Percentiles rank a stretch among this genome's conserved stretches.
These are phyloP conservation scores for Mimachlamys varia DNA, from an alignment of 2,888 invertebrate genomes.

Conservation along the genomic window DNA sequence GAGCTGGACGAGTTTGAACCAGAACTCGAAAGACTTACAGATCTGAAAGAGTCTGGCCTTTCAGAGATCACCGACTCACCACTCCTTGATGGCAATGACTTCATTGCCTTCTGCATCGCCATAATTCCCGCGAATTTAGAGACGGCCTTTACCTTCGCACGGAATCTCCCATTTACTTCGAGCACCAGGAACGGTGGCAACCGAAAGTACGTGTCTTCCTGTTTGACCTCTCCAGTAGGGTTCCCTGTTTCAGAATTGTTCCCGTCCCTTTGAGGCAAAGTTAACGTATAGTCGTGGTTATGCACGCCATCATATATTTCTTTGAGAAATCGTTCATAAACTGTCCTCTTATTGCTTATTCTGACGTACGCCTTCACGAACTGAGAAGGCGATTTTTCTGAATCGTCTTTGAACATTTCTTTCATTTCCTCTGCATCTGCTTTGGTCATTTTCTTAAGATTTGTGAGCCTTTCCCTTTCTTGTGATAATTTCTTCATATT, in stretches of 20 bases:
- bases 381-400: background rate
- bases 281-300: background rate
- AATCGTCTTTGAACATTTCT: background rate
- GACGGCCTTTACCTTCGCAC: slow-evolving; percentile 14
- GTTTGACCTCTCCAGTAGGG: background rate
- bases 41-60: background rate
- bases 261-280: background rate
- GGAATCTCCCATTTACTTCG: slow-evolving; percentile 12
- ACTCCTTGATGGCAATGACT: background rate
- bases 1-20: background rate
- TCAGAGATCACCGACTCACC: background rate
- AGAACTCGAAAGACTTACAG: background rate
- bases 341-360: slow-evolving; percentile 24
- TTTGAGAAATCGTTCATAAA: slow-evolving; percentile 41
- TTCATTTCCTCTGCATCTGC: slow-evolving; percentile 15
- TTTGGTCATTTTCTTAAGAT: background rate
- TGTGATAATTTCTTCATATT: background rate
- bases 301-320: slow-evolving; percentile 41
- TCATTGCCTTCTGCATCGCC: background rate
- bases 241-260: background rate
- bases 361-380: slow-evolving; percentile 38
- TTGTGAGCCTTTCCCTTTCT: slow-evolving; percentile 11
- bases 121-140: background rate
- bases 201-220: background rate
- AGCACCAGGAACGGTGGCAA: slow-evolving; percentile 41